A percentile compares a stretch with the other conserved stretches of the same genome.
Evolutionary conservation across 2,888 invertebrate genomes (phyloP).

Genomic region (Ectemnius cavifrons): DNA sequence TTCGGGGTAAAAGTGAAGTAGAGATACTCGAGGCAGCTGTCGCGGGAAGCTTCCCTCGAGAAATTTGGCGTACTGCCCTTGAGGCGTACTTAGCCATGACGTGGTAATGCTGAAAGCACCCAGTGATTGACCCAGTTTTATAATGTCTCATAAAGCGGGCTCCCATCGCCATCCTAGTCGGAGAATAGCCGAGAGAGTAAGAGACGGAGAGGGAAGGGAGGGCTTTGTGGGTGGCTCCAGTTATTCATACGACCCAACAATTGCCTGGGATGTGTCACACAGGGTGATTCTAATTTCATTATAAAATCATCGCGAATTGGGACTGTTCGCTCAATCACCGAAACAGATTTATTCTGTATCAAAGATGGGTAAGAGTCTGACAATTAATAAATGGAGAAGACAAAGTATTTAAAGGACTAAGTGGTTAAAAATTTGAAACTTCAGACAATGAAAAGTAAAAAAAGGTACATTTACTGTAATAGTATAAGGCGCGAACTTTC

Average conservation of each 20-base stretch:
- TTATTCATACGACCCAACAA: conserved; percentile 39
- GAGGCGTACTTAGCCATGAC: conserved; percentile 39
- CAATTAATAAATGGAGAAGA: too few relatives aligned
- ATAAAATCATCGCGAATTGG: conserved; percentile 43
- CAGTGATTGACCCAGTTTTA: conserved; percentile 57
- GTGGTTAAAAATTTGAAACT: too few relatives aligned
- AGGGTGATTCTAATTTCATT: conserved; percentile 40
- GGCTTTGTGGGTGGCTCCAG: conserved; percentile 36
- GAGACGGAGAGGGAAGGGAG: conserved; percentile 8
- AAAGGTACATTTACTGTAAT: background rate
- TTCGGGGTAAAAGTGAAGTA: background rate
- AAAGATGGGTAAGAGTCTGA: too few relatives aligned
- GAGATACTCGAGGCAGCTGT: conserved; percentile 10
- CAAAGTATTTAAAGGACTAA: too few relatives aligned
- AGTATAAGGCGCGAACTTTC: conserved; percentile 24
- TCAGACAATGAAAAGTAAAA: too few relatives aligned
- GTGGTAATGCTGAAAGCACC: conserved; percentile 33
- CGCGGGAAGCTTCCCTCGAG: conserved; percentile 18
- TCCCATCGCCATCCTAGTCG: conserved; percentile 19
- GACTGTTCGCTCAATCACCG: conserved; percentile 25
- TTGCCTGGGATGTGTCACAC: conserved; percentile 26
- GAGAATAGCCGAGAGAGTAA: too few relatives aligned
- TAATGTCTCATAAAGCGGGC: conserved; percentile 36
- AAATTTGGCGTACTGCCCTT: conserved; percentile 47
- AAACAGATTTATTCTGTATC: background rate